Percentiles rank a stretch among this genome's conserved stretches.
Conservation (phyloP, 2,113 vertebrate genomes). For the Anhinga rufa region DNA sequence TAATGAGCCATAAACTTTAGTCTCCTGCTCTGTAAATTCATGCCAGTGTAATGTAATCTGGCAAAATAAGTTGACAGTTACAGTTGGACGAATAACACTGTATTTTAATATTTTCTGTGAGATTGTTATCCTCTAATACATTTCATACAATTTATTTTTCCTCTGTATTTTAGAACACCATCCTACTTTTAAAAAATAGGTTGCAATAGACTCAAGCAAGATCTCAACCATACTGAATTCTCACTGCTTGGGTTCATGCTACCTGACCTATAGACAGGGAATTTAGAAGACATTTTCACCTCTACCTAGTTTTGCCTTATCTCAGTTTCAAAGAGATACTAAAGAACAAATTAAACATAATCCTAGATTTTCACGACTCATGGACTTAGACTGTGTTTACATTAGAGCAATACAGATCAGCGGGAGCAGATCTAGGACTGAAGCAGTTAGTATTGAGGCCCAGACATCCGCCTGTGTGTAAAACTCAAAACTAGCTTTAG, state of each 20-base stretch:
- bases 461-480: accelerated
- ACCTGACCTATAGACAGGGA: not conserved
- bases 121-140: not conserved
- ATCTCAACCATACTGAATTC: not conserved
- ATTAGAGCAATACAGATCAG: not conserved
- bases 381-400: not conserved
- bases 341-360: not conserved
- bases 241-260: not conserved
- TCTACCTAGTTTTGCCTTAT: not conserved
- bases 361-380: not conserved
- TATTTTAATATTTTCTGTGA: not conserved
- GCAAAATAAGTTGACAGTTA: conserved; percentile 35
- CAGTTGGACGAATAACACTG: conserved; percentile 22
- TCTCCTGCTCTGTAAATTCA: conserved; percentile 52
- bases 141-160: not conserved
- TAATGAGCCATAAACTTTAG: conserved; percentile 66
- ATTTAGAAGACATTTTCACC: not conserved
- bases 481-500: not conserved
- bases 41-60: conserved; percentile 19
- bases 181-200: not conserved
- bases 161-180: not conserved
- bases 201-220: not conserved
- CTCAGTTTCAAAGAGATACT: not conserved
- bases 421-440: not conserved
- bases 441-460: not conserved